A percentile compares a stretch with the other conserved stretches of the same genome.
These are phyloP conservation scores for Elmis aenea DNA, from an alignment of 2,888 invertebrate species.

Conservation along the genomic window DNA sequence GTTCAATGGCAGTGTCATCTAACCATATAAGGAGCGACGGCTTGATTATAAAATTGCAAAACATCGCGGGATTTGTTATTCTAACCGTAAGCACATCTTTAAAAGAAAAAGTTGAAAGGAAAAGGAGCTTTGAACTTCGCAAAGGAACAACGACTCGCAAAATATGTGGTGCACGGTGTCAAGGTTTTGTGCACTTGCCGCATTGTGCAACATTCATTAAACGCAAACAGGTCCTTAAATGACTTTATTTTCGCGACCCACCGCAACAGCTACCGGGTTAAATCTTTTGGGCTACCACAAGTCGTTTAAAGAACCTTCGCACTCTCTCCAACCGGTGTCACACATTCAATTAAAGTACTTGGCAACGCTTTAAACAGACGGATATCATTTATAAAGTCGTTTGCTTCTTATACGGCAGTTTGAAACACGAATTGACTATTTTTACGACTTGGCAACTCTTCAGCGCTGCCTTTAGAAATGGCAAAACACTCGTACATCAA, in stretches of 20 bases:
- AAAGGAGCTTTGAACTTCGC: slow-evolving; percentile 4
- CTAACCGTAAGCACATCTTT: slow-evolving; percentile 3
- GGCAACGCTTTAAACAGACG: slow-evolving; percentile 23
- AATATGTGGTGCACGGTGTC: background rate
- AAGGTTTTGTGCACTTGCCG: background rate
- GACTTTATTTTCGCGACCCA: background rate
- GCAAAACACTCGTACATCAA: too few relatives aligned
- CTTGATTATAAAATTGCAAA: slow-evolving; percentile 23
- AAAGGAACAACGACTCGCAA: background rate
- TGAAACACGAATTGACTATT: slow-evolving; percentile 15
- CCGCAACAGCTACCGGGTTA: background rate
- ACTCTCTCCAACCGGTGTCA: slow-evolving; percentile 8
- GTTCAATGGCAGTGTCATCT: slow-evolving; percentile 15
- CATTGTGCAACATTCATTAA: background rate
- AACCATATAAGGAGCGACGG: slow-evolving; percentile 10
- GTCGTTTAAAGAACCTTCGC: background rate
- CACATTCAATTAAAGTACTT: slow-evolving; percentile 17
- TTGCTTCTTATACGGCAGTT: slow-evolving; percentile 18
- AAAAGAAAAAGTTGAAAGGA: slow-evolving; percentile 1
- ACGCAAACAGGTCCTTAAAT: slow-evolving; percentile 5
- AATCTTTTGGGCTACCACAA: background rate
- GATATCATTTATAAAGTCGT: slow-evolving; percentile 23
- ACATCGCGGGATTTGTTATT: slow-evolving; percentile 16
- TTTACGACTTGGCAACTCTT: slow-evolving; percentile 14
- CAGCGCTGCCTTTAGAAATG: slow-evolving; percentile 5